These are phyloP conservation scores for Drosophila cardini DNA, from an alignment of 1,140 invertebrate species.

Conservation along the genomic window DNA sequence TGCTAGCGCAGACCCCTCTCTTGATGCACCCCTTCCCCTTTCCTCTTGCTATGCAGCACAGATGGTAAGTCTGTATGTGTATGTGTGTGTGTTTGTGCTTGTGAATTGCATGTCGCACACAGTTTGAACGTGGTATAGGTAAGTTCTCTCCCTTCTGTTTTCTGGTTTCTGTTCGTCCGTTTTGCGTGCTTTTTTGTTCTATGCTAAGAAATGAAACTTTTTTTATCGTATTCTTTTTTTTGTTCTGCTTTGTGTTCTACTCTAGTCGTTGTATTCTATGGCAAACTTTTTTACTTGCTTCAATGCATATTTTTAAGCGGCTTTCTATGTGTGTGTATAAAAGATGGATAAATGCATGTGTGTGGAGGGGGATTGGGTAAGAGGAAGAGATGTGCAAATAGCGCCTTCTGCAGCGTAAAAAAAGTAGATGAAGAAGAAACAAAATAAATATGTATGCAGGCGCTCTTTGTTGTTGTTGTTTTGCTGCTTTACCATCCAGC, in stretches of 20 bases:
- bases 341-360: conserved; percentile 16
- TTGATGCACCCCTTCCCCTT: not conserved
- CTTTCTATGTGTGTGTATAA: conserved; percentile 47
- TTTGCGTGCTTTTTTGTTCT: conserved; percentile 69
- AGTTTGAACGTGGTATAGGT: conserved; percentile 75
- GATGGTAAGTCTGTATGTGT: not conserved
- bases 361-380: not conserved
- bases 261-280: conserved; percentile 56
- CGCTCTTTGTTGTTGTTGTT: conserved; percentile 49
- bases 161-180: conserved; percentile 52
- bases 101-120: conserved; percentile 72
- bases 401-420: conserved; percentile 56
- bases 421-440: conserved; percentile 24
- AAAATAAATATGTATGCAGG: conserved; percentile 62
- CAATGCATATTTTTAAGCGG: conserved; percentile 77
- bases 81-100: conserved; percentile 30
- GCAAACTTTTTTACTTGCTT: conserved; percentile 57
- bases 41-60: conserved; percentile 35
- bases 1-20: conserved; percentile 25
- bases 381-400: conserved; percentile 48
- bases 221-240: conserved; percentile 51
- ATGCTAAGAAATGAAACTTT: conserved; percentile 68
- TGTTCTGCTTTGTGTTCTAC: conserved; percentile 40
- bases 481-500: conserved; percentile 28
- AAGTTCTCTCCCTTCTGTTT: conserved; percentile 78